Evolutionary conservation across 2,888 invertebrate genomes (phyloP).

Genomic region (Neoitamus cyanurus): DNA sequence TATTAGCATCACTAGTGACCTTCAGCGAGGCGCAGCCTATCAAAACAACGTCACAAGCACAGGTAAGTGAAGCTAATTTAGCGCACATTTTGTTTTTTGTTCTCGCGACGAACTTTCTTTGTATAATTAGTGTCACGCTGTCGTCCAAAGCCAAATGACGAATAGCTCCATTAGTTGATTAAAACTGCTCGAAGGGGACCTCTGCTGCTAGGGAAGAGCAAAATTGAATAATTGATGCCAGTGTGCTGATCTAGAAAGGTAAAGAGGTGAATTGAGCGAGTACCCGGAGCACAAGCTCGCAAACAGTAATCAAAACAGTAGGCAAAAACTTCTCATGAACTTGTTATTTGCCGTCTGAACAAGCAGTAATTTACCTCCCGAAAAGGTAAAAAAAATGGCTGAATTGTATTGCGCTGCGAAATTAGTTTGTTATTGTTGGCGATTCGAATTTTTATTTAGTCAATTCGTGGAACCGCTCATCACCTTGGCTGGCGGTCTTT

Average conservation of each 20-base stretch:
- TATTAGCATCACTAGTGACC: conserved; percentile 45
- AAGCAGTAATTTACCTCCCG: not conserved
- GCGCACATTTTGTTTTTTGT: not conserved
- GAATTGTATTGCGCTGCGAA: not conserved
- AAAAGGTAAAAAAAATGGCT: not conserved
- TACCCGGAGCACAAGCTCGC: not conserved
- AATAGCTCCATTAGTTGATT: not conserved
- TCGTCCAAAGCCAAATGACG: not conserved
- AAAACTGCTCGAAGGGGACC: not conserved
- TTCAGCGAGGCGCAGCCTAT: conserved; percentile 48
- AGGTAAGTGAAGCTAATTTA: conserved; percentile 51
- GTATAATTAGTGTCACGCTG: not conserved
- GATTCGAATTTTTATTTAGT: not conserved
- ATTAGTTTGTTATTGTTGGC: not conserved
- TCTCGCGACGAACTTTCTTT: not conserved
- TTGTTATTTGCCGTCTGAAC: not conserved
- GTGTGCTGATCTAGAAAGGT: not conserved
- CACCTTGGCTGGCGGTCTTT: not conserved
- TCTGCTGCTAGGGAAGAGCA: not conserved
- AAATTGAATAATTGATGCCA: not conserved
- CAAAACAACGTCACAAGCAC: conserved; percentile 54
- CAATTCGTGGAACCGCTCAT: not conserved
- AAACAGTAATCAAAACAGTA: not conserved
- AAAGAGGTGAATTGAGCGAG: not conserved
- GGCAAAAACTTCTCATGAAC: not conserved